Conservation (phyloP, 2,888 invertebrate genomes). For the Apotomis turbidana region DNA sequence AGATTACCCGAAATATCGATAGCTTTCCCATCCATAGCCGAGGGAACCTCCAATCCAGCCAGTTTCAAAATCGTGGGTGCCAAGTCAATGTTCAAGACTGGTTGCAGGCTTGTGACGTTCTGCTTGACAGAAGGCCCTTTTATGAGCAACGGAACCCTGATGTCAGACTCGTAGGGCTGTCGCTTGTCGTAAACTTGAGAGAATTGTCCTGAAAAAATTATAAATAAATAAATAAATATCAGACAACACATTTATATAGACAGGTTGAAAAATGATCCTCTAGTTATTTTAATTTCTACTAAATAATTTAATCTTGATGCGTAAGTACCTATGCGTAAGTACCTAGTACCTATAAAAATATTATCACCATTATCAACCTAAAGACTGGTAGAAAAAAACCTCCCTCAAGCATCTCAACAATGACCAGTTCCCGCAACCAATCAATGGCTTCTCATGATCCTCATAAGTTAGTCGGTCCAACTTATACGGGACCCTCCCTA, state of each 20-base stretch:
- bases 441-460: too few species aligned
- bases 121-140: slow-evolving; percentile 87
- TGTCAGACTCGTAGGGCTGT: slow-evolving; percentile 95
- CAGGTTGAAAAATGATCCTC: background rate
- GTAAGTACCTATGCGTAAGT: too few species aligned
- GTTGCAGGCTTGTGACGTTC: slow-evolving; percentile 75
- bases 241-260: too few species aligned
- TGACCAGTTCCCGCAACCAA: too few species aligned
- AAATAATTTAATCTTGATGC: too few species aligned
- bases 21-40: slow-evolving; percentile 85
- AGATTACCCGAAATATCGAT: slow-evolving; percentile 50
- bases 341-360: too few species aligned
- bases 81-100: slow-evolving; percentile 91
- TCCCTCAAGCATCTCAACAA: too few species aligned
- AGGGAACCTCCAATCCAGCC: slow-evolving; percentile 82
- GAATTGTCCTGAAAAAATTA: slow-evolving; percentile 88
- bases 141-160: slow-evolving; percentile 91
- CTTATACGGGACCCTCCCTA: too few species aligned
- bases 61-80: slow-evolving; percentile 92
- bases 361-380: too few species aligned
- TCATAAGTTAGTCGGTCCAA: too few species aligned
- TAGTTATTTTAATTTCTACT: background rate
- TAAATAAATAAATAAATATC: too few species aligned
- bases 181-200: slow-evolving; percentile 94
- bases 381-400: too few species aligned